Evolutionary conservation across 92 coral and sea anemone genomes (phyloP).

Genomic region (Heliopora coerulea): DNA sequence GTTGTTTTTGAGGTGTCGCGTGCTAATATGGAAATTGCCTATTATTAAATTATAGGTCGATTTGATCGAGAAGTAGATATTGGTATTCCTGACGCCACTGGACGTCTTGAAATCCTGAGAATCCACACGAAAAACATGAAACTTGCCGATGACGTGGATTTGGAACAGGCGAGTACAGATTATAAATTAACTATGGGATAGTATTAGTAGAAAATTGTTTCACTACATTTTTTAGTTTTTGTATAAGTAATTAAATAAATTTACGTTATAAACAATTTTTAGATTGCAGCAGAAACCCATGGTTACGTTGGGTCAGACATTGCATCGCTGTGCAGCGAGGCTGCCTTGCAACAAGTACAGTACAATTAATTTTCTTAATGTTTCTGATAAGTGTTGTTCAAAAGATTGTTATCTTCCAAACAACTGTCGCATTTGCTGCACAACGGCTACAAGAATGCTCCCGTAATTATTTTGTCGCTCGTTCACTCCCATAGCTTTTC

Average conservation of each 20-base stretch:
- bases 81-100: slow-evolving; percentile 99
- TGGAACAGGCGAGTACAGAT: slow-evolving; percentile 70
- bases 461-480: no score
- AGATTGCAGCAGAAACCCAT: slow-evolving; percentile 99
- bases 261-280: background rate
- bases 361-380: no score
- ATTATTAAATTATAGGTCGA: slow-evolving; percentile 62
- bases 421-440: no score
- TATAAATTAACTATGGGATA: background rate
- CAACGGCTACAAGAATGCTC: no score
- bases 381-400: no score
- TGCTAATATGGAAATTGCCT: background rate
- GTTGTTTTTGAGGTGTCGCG: background rate
- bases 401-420: no score
- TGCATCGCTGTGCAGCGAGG: slow-evolving; percentile 96
- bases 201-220: background rate
- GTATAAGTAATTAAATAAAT: background rate
- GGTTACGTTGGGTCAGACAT: slow-evolving; percentile 99
- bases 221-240: background rate
- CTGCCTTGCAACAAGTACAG: slow-evolving; percentile 94
- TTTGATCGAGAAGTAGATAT: slow-evolving; percentile 99
- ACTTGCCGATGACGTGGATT: slow-evolving; percentile 86
- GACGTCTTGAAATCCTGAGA: slow-evolving; percentile 93
- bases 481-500: background rate
- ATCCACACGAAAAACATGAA: slow-evolving; percentile 99